Evolutionary conservation across 2,797 vertebrate genomes (phyloP).

Genomic region (Avahi laniger): DNA sequence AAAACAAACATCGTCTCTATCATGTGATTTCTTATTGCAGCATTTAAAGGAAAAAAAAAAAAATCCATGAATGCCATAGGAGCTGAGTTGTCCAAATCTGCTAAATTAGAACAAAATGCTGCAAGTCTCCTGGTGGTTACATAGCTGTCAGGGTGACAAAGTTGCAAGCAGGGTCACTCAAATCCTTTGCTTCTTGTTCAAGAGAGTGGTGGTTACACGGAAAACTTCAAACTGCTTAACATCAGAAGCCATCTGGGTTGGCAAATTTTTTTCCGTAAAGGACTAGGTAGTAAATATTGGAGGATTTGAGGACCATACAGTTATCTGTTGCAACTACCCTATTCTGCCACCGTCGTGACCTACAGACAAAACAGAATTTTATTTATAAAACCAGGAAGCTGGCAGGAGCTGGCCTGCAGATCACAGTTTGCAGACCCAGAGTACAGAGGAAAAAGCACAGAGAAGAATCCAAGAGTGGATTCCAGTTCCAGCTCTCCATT

Average conservation of each 20-base stretch:
- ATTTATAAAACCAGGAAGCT: background rate
- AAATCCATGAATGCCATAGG: background rate
- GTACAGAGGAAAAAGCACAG: background rate
- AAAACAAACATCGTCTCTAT: background rate
- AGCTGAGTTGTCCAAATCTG: background rate
- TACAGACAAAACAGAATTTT: background rate
- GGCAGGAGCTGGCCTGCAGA: background rate
- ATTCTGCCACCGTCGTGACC: background rate
- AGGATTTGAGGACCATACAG: background rate
- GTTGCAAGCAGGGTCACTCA: background rate
- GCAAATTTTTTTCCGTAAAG: background rate
- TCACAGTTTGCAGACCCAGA: background rate
- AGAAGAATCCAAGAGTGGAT: background rate
- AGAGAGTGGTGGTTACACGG: background rate
- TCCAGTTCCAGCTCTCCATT: background rate
- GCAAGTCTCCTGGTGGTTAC: background rate
- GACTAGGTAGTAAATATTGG: background rate
- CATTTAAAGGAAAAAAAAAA: background rate
- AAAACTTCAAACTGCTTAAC: background rate
- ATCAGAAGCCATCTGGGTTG: background rate
- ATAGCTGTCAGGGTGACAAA: background rate
- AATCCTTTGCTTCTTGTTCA: background rate
- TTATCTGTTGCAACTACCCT: no score
- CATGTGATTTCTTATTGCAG: background rate
- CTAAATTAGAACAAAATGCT: background rate